Base-by-base conservation (phyloP, 2,797 vertebrate genomes). In the Hyperoplus lanceolatus region DNA sequence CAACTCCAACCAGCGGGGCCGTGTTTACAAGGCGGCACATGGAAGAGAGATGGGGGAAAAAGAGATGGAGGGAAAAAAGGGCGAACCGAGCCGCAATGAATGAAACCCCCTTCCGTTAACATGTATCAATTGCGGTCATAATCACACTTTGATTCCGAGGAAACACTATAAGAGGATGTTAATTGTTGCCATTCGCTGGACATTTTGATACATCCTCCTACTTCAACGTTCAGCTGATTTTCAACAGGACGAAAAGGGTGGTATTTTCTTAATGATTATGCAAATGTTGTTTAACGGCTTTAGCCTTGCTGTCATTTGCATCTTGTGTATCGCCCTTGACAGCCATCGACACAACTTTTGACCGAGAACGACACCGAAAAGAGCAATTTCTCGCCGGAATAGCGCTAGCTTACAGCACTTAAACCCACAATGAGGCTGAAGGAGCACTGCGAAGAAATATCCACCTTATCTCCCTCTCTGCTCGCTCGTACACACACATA, bases 1-100 rank as follows among this genome's bases (percentile, higher is more conserved):
- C 88, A 83, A 93, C 96, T 96, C 94, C 90, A 70, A 93, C 93
- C 95, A 95, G 74, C 83, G 95, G 90, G 91, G 92, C 95, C 78
- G 80, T 95, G 94, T 96, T 95, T 94, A 95, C 95, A 93, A 84
- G 90, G 56, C 93, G 90, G 82, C 84, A 82, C 77, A 84, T 46
- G 86, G 80, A 79, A 70, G 57, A 41, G 5, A 39, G 48, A 18
- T 41, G 56, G 14, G 16, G 29, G 36, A 51, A 29, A 29, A 29
- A 29, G 29, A 29, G 29, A 29, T 12, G 29, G 29, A 8, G 56
- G 15, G 12, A 59, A 2, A 8, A 8, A 45, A 38, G 15, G 43
- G 49, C 60, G 70, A 54, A 36, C 58, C 54, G 68, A 85, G 41
- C 70, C 82, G 29, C 83, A 79, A 81, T 82, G 87, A 90, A 90